Percentiles rank a stretch among this genome's conserved stretches.
Conservation (phyloP, 2,797 vertebrate genomes). For the Amblyopsis hoosieri region DNA sequence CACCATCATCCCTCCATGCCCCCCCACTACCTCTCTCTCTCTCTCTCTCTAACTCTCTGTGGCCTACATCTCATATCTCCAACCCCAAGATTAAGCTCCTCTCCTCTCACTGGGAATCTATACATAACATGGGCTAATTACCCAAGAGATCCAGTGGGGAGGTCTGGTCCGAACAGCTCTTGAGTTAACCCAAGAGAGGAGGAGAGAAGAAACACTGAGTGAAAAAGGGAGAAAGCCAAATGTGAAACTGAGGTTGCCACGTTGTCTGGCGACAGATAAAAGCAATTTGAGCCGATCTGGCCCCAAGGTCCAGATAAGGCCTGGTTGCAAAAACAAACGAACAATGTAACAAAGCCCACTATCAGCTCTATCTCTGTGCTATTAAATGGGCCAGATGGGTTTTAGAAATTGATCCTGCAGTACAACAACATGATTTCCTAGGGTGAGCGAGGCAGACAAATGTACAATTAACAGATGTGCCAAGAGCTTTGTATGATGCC, state of each 20-base stretch:
- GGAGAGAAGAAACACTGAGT: not conserved
- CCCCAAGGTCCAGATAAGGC: conserved; percentile 60
- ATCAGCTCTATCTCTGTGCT: conserved; percentile 64
- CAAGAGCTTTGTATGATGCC: conserved; percentile 22
- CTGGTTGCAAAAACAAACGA: conserved; percentile 76
- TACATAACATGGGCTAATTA: too few species aligned
- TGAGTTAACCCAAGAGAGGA: not conserved
- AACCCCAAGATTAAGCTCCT: conserved; percentile 28
- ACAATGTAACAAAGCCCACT: conserved; percentile 63
- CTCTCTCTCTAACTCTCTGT: conserved; percentile 12
- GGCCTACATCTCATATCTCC: conserved; percentile 37
- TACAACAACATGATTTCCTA: conserved; percentile 35
- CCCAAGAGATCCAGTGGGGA: too few species aligned
- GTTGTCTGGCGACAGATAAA: conserved; percentile 55
- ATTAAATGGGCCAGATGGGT: conserved; percentile 69
- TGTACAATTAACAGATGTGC: conserved; percentile 7
- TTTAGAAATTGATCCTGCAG: conserved; percentile 48
- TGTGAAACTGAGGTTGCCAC: conserved; percentile 41
- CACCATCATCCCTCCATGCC: conserved; percentile 28
- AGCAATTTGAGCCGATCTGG: conserved; percentile 47
- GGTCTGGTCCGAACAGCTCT: too few species aligned
- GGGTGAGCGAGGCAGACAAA: conserved; percentile 19
- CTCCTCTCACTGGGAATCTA: conserved; percentile 1
- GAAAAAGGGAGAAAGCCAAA: conserved; percentile 9
- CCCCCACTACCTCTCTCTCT: not conserved